Conservation (phyloP, 2,797 vertebrate species). For the Pantherophis alleghaniensis region DNA sequence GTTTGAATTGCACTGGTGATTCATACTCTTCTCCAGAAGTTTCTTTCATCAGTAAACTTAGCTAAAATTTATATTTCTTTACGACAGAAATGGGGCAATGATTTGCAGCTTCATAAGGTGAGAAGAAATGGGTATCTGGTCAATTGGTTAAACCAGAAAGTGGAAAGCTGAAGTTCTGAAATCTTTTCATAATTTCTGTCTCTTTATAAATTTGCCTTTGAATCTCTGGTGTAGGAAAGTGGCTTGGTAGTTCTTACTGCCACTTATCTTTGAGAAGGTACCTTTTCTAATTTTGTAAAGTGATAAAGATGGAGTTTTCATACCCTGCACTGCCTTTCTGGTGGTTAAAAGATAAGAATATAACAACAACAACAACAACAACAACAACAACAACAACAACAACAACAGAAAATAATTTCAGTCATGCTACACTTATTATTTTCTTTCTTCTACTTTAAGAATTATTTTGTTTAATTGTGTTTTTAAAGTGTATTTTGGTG, state of each 20-base stretch:
- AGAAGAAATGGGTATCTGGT: neutral
- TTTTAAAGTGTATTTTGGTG: neutral
- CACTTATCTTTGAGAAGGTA: neutral
- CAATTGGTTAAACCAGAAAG: neutral
- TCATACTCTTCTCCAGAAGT: neutral
- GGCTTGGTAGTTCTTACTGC: neutral
- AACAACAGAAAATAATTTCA: neutral
- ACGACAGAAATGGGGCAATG: neutral
- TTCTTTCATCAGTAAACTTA: neutral
- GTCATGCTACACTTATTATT: neutral
- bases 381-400: too few relatives aligned
- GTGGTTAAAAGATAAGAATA: neutral
- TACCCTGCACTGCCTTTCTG: neutral
- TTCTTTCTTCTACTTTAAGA: neutral
- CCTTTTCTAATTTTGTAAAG: neutral
- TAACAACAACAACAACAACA: too few relatives aligned
- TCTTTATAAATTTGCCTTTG: neutral
- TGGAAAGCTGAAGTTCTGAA: neutral
- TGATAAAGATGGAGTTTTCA: neutral
- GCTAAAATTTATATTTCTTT: neutral
- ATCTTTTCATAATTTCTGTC: neutral
- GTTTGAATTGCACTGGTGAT: neutral
- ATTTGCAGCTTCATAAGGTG: neutral
- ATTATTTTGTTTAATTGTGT: neutral
- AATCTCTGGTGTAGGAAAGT: neutral